Percentiles rank a stretch among this genome's conserved stretches.
Evolutionary conservation across 2,113 vertebrate species (phyloP).

Genomic region (Peromyscus californicus): DNA sequence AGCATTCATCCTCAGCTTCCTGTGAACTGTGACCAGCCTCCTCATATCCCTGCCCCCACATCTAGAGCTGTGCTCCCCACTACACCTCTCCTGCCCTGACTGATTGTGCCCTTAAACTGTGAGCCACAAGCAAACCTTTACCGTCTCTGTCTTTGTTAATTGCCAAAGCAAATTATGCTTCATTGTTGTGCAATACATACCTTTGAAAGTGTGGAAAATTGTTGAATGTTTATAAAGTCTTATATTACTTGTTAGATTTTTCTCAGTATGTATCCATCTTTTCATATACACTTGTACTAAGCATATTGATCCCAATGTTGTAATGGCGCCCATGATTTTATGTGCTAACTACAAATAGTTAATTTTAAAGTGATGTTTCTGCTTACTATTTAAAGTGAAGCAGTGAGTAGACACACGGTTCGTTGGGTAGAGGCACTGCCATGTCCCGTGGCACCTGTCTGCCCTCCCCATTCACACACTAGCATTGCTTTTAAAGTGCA

Average conservation of each 20-base stretch:
- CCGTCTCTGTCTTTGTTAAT: not conserved
- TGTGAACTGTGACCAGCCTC: not conserved
- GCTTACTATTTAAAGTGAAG: not conserved
- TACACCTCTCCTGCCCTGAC: not conserved
- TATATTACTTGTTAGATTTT: not conserved
- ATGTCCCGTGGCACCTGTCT: not conserved
- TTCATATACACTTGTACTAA: not conserved
- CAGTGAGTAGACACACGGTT: not conserved
- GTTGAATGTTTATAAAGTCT: not conserved
- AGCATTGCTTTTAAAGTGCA: not conserved
- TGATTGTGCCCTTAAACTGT: not conserved
- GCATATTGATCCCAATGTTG: not conserved
- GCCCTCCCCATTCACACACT: not conserved
- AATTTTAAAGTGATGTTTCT: not conserved
- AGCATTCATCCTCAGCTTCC: not conserved
- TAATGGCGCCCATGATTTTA: not conserved
- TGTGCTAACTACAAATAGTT: not conserved
- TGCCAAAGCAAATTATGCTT: not conserved
- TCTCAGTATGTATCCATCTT: conserved; percentile 4
- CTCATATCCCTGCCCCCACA: not conserved
- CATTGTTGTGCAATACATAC: not conserved
- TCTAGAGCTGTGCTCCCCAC: not conserved
- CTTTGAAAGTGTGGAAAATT: not conserved
- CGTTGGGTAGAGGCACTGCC: not conserved
- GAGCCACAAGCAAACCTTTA: not conserved